Evolutionary conservation across 2,888 invertebrate genomes (phyloP), one percentile per base, ranked within the genome.

Genomic region (Lepidocyrtoides sp.): DNA sequence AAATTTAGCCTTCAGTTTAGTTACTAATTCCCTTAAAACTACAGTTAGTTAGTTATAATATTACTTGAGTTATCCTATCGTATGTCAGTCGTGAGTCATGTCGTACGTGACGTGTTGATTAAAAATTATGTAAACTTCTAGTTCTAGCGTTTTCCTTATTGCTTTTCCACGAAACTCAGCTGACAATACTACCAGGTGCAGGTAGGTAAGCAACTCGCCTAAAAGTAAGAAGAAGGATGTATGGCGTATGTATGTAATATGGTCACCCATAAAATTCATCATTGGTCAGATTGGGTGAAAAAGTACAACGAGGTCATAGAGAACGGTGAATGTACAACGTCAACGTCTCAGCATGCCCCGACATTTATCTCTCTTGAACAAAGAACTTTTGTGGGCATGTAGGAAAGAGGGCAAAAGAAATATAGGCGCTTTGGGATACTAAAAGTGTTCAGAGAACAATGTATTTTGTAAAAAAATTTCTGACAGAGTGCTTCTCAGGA

Each of bases 401-500:
- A 36, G 36, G 17, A 36, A 66, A 32, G 66, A 66, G 66, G 66
- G 66, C 66, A 17, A 66, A 66, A 32, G 36, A 66, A 66, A 66
- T 36, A 12, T 66, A n/a, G 36, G 66, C 66, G 66, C 66, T 66
- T n/a, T 66, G 17, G n/a, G 20, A 66, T 2, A 17, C 1, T 10
- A 17, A 60, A 60, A 60, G 23, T 8, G 20, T 8, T 23, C 8
- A 29, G 29, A 29, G n/a, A 17, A 32, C n/a, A 36, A 66, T 32
- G 36, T 36, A 36, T 1, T 36, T 8, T 36, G 8, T 17, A 5
- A 26, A 26, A 26, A 12, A 63, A 10, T 63, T n/a, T n/a, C n/a
- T n/a, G 26, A 29, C 60, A 23, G 29, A 36, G 36, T n/a, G n/a
- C n/a, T n/a, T n/a, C n/a, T n/a, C n/a, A n/a, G n/a, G n/a, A n/a